Base-by-base conservation (phyloP, 2,888 invertebrate genomes). In the Uropetala carovei region DNA sequence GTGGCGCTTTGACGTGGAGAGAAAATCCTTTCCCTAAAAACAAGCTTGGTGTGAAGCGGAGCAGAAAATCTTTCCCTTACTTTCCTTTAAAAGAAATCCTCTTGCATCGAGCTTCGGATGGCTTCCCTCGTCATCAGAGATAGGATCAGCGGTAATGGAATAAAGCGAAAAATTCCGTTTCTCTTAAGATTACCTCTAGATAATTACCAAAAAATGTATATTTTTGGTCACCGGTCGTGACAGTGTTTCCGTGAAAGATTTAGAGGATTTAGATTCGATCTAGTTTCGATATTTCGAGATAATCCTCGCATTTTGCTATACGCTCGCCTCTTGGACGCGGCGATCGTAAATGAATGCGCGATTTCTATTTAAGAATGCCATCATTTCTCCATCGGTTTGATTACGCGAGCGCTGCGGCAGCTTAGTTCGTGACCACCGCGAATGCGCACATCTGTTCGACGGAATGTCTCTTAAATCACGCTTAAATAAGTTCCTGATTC, bases 351-450 rank as follows among this genome's bases (percentile, higher is more conserved):
- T 43, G 43, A 43, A 43, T 43, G 43, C 43, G 43, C 43, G 43
- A 43, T 43, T 43, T 43, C 43, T 1, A 43, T 43, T 43, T 43
- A 75, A 27, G 75, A 75, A 75, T 75, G 75, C 22, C 75, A 75
- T 75, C 75, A 75, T 75, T 75, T 75, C 75, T 22, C 27, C 75
- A 75, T 75, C 27, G 75, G 75, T 75, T 75, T 75, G 75, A 75
- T 75, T 75, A 75, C 75, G 75, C 75, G 22, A 75, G 22, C 75
- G 75, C 22, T 27, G 75, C 75, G 75, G 75, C 75, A 68, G 68
- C 68, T 68, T 22, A n/a, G 75, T 27, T 75, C 75, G 75, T 75
- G 75, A 75, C 22, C 43, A 43, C 43, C 43, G 43, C 1, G 22
- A 75, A 75, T 22, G 27, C 75, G 13, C 27, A 75, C 75, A 75